Evolutionary conservation across 2,113 vertebrate genomes (phyloP).

Genomic region (Uropsilus gracilis): DNA sequence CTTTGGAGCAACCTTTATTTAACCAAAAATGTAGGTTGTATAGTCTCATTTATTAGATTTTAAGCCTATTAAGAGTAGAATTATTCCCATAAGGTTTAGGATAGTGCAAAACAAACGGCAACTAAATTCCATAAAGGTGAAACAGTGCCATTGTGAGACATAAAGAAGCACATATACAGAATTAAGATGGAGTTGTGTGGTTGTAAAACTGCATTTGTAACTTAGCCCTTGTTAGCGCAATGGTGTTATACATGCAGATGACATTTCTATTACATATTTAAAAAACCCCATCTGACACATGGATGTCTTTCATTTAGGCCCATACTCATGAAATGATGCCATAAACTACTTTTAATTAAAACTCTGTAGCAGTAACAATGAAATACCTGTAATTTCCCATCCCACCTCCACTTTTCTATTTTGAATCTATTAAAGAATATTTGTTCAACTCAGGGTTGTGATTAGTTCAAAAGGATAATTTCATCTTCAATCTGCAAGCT

Average conservation of each 20-base stretch:
- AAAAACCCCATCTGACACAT: neutral
- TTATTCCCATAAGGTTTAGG: neutral
- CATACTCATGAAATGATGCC: neutral
- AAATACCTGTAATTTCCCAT: neutral
- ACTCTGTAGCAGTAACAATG: neutral
- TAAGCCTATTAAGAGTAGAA: neutral
- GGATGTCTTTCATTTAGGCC: neutral
- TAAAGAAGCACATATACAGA: neutral
- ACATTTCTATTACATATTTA: neutral
- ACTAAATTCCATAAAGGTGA: neutral
- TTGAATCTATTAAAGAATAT: neutral
- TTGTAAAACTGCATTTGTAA: neutral
- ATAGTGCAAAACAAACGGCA: neutral
- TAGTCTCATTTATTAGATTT: neutral
- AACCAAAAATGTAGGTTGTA: neutral
- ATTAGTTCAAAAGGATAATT: neutral
- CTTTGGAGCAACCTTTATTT: neutral
- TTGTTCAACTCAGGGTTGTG: neutral
- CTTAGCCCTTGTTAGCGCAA: neutral
- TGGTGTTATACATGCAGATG: neutral
- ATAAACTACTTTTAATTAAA: neutral
- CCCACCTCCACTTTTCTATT: neutral
- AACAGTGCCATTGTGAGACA: neutral
- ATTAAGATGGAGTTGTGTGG: neutral
- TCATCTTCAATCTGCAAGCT: neutral